Evolutionary conservation across 2,797 vertebrate genomes (phyloP).

Genomic region (Cottoperca gobio): DNA sequence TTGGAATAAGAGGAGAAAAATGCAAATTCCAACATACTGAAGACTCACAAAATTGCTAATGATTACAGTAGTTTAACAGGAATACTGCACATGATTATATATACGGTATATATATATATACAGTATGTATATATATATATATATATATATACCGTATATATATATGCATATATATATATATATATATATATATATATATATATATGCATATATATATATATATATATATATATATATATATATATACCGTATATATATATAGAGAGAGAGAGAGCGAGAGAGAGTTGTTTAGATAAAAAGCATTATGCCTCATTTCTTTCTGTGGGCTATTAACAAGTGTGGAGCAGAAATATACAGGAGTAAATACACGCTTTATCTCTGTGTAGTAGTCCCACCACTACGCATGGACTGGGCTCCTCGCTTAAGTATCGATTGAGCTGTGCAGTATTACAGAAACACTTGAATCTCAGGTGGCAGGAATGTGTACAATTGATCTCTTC

Average conservation of each 20-base stretch:
- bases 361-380: constrained; percentile 71
- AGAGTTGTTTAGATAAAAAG: constrained; percentile 1
- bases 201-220: neutral
- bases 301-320: neutral
- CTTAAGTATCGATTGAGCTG: constrained; percentile 88
- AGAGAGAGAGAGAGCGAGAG: too few species aligned
- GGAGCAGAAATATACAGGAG: constrained; percentile 29
- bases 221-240: too few species aligned
- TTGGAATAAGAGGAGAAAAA: neutral
- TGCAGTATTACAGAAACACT: constrained; percentile 90
- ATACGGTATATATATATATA: neutral
- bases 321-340: constrained; percentile 18
- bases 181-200: neutral
- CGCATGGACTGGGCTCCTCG: constrained; percentile 65
- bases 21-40: neutral
- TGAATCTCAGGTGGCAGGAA: constrained; percentile 92
- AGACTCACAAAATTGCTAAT: neutral
- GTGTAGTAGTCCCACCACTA: constrained; percentile 78
- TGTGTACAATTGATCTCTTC: constrained; percentile 89
- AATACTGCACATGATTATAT: neutral
- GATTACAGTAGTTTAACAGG: neutral
- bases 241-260: neutral
- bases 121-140: neutral
- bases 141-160: neutral
- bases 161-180: too few species aligned